Evolutionary conservation across 2,888 invertebrate genomes (phyloP).

Genomic region (Sphecodes monilicornis): DNA sequence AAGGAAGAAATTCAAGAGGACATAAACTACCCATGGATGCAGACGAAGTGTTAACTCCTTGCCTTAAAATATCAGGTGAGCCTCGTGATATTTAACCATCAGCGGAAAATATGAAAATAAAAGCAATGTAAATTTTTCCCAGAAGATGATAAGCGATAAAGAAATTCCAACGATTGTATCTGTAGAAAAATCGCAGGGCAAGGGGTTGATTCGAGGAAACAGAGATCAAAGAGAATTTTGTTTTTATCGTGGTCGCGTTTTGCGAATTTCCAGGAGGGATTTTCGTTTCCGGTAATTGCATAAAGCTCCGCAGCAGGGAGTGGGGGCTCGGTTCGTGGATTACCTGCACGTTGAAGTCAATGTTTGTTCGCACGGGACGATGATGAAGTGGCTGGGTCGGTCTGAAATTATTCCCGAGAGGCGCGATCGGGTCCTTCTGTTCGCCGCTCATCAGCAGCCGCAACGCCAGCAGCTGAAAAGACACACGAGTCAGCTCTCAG

Average conservation of each 20-base stretch:
- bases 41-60: too few species aligned
- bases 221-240: not conserved
- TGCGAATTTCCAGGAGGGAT: not conserved
- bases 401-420: slow-evolving; percentile 97
- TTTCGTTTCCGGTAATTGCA: not conserved
- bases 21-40: too few species aligned
- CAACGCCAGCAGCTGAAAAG: slow-evolving; percentile 91
- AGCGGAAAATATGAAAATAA: not conserved
- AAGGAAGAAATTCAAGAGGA: too few species aligned
- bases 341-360: slow-evolving; percentile 91
- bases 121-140: too few species aligned
- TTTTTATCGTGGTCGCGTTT: not conserved
- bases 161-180: not conserved
- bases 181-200: not conserved
- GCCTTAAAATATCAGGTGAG: too few species aligned
- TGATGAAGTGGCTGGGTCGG: slow-evolving; percentile 97
- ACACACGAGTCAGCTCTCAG: slow-evolving; percentile 16
- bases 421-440: slow-evolving; percentile 93
- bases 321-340: not conserved
- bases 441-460: slow-evolving; percentile 95
- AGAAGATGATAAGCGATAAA: not conserved
- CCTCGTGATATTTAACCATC: not conserved
- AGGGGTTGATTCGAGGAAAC: not conserved
- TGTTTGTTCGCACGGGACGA: slow-evolving; percentile 97
- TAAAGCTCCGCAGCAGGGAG: not conserved